Base-by-base conservation (phyloP, 2,113 vertebrate species). In the Platichthys flesus region DNA sequence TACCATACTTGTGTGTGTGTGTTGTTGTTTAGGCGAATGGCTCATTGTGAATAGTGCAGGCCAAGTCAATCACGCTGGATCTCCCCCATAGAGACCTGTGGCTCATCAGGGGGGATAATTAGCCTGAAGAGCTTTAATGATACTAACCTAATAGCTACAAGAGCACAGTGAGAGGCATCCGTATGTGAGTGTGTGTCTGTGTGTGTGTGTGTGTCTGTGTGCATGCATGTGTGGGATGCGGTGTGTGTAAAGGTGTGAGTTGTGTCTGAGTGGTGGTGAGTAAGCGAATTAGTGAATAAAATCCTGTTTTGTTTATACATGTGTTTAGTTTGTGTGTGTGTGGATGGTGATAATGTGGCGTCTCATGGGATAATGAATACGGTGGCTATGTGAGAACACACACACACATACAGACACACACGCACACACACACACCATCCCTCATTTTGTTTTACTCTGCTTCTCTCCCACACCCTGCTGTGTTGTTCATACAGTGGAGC, bases 51-150 rank as follows among this genome's bases (percentile, higher is more conserved):
- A 64, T 40, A 79, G 57, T 59, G 73, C 65, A 74, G 76, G 65
- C 77, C 79, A 78, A 88, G 84, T 88, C 90, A 91, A 90, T 91
- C 91, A 89, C 42, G 31, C 67, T 20, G 40, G 62, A 78, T 87
- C 55, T 73, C 81, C 81, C 74, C 91, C 81, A 84, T 73, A 67
- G 89, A 88, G 89, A 89, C 83, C 79, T 45, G 58, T 47, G 31
- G 80, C 88, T 89, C 86, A 90, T 92, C 86, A 71, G 82, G 83
- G 87, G 77, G 82, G 87, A 90, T 88, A 90, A 93, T 91, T 89
- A 90, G 85, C 70, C 76, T 87, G 81, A 90, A 90, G 77, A 83
- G 89, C 85, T 87, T 85, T 90, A 89, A 89, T 81, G 85, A 93
- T 82, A 85, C 74, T 63, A 21, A 61, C 51, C 69, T 87, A 90